Base-by-base conservation (phyloP, 1,140 invertebrate species). In the Atta texana region DNA sequence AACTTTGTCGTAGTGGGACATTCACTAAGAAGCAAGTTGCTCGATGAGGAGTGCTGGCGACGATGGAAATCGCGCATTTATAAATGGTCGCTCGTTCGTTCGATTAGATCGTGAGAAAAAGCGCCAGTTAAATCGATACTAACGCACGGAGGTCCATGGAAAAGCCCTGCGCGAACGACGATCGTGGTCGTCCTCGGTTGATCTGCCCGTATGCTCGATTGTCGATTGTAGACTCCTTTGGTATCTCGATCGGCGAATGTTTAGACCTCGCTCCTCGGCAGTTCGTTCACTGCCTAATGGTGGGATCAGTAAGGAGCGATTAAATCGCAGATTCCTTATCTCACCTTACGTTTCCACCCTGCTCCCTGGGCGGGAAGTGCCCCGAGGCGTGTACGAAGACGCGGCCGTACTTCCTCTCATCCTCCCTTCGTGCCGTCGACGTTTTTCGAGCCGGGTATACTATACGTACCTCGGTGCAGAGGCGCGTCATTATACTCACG, bases 401-500 rank as follows among this genome's bases (percentile, higher is more conserved):
- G 88, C 88, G 31, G 66, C 68, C 84, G 76, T 64, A 14, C 75
- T 18, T 53, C 87, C 44, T 49, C 55, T 51, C 28, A 14, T 18
- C 24, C 53, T 24, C 28, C 8, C 55, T 28, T 28, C 57, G 44
- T 49, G 51, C 63, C 76, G 63, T 80, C 61, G 53, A 87, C 85
- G 77, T 81, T 82, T 84, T 84, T 75, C 69, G 80, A 84, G 80
- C 14, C 61, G 63, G 31, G 51, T 71, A 71, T 80, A 66, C 28
- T 77, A 63, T 84, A 85, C 53, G 64, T 82, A 78, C 76, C 74
- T 82, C 81, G 78, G 90, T 85, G 90, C 90, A 88, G 75, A 87
- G 89, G 87, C 89, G 89, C 89, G 90, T 94, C 93, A 94, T 95
- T 95, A 94, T 93, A 92, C 88, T 92, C 92, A 92, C 92, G 93